Conservation (phyloP, 2,797 vertebrate species). For the Allobates femoralis region DNA sequence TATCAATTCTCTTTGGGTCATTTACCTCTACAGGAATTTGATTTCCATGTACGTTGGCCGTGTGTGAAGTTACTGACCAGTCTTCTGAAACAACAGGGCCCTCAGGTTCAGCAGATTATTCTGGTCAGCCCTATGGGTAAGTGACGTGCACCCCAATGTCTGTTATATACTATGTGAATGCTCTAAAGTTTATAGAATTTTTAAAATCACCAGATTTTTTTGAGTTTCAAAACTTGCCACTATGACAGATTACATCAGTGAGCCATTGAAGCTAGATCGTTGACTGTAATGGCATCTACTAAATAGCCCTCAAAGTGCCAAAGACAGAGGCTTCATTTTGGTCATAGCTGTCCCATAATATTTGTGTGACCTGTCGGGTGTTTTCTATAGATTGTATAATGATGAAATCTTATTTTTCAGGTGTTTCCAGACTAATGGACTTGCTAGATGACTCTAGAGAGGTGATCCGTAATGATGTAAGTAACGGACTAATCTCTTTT, state of each 20-base stretch:
- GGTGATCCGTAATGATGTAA: conserved; percentile 97
- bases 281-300: not conserved
- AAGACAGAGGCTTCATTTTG: not conserved
- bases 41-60: conserved; percentile 98
- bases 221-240: not conserved
- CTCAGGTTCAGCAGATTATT: conserved; percentile 91
- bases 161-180: not conserved
- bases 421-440: conserved; percentile 97
- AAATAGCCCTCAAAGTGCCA: not conserved
- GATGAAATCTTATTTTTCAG: conserved; percentile 70
- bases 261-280: not conserved
- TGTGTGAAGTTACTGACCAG: conserved; percentile 92
- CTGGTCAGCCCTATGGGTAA: conserved; percentile 98
- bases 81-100: conserved; percentile 90
- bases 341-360: not conserved
- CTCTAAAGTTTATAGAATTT: not conserved
- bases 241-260: not conserved
- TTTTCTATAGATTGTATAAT: not conserved
- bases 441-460: conserved; percentile 94
- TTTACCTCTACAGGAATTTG: conserved; percentile 86
- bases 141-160: conserved; percentile 56
- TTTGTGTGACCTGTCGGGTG: not conserved
- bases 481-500: conserved; percentile 65
- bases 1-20: not conserved
- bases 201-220: no score